These are phyloP conservation scores for Patella pellucida DNA, from an alignment of 2,888 invertebrate species.

Conservation along the genomic window DNA sequence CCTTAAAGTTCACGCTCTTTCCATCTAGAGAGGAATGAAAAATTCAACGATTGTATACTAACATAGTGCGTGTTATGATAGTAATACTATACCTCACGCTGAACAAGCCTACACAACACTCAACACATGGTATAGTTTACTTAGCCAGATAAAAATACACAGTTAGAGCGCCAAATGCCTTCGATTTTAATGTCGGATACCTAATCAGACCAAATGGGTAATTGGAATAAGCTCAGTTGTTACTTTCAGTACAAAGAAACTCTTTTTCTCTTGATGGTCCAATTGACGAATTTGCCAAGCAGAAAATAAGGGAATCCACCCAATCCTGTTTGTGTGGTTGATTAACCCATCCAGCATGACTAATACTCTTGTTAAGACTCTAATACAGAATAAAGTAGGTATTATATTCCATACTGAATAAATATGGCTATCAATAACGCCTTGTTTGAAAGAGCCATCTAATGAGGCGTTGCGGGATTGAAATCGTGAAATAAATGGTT, in stretches of 20 bases:
- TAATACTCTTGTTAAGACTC: constrained; percentile 2
- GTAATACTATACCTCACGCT: constrained; percentile 21
- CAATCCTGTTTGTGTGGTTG: neutral
- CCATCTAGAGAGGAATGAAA: constrained; percentile 23
- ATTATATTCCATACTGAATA: constrained; percentile 2
- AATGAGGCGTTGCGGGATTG: neutral
- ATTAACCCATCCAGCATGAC: neutral
- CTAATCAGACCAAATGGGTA: constrained; percentile 1
- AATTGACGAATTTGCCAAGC: too few species aligned
- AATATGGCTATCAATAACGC: constrained; percentile 4
- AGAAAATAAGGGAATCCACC: neutral
- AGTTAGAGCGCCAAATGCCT: neutral
- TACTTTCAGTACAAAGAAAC: constrained; percentile 1
- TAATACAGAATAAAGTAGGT: constrained; percentile 2
- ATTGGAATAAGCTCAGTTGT: neutral
- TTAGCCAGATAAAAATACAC: neutral
- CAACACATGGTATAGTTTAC: constrained; percentile 7
- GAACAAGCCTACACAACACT: neutral
- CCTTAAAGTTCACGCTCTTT: constrained; percentile 15
- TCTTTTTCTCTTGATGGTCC: neutral
- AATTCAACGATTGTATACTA: constrained; percentile 32
- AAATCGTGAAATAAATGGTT: too few species aligned
- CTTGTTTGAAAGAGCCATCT: neutral
- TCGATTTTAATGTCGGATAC: neutral
- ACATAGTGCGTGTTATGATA: constrained; percentile 29